Base-by-base conservation (phyloP, 1,140 invertebrate genomes). In the Drosophila baimaii region DNA sequence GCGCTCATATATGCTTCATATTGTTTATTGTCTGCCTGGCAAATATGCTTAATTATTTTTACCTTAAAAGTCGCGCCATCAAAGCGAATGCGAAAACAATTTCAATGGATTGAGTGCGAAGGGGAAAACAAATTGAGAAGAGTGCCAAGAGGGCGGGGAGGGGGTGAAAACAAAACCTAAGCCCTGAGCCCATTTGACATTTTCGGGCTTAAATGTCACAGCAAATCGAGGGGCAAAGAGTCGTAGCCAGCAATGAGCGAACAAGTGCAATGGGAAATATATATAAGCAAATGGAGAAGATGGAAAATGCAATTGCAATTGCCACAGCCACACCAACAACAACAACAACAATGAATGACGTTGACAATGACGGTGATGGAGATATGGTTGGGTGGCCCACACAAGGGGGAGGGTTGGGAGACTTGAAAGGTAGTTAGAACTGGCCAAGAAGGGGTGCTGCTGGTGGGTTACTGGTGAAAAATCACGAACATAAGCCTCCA, bases 11-110 rank as follows among this genome's bases (percentile, higher is more conserved):
- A 84, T 80, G 81, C 81, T 80, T 57, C 69, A 57, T 72, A 64
- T 58, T 74, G 58, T 69, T 54, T 85, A 46, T 73, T 84, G 73
- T 74, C 59, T 51, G 74, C 7, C 77, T 82, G 58, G 80, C 84
- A 88, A 80, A 89, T 89, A 89, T 88, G 84, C 80, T 84, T 89
- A 89, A 90, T 84, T 89, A 89, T 89, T 90, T 89, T 90, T 89
- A 89, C 85, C 84, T 89, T 90, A 90, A 90, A 90, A 78, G 81
- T 84, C 77, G 83, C 83, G 79, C 81, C 81, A 85, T 85, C 81
- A 81, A 85, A 85, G 69, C 68, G 81, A 77, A 85, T 85, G 71
- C 76, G 81, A 86, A 86, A 86, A 88, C 83, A 85, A 86, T 84
- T 85, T 56, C 49, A 84, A 77, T 76, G 71, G 37, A 55, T 52